Evolutionary conservation across 1,140 invertebrate species (phyloP).

Genomic region (Reticulitermes speratus): DNA sequence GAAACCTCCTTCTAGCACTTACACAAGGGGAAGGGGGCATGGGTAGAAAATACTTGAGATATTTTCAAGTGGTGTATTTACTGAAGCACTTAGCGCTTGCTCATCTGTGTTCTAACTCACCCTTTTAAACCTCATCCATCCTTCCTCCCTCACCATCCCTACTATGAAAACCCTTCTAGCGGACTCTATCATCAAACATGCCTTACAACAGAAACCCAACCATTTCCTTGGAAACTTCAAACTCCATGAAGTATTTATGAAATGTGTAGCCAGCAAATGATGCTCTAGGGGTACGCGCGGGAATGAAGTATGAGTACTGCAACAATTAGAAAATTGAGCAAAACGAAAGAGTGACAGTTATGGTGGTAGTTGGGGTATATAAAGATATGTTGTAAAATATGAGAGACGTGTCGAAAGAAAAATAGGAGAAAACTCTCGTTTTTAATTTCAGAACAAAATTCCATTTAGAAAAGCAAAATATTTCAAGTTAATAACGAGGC

Average conservation of each 20-base stretch:
- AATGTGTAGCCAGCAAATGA: neutral
- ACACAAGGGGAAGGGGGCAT: neutral
- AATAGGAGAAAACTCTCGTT: no score
- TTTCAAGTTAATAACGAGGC: no score
- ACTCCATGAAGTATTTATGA: neutral
- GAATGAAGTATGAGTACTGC: neutral
- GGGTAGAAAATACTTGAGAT: neutral
- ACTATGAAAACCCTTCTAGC: neutral
- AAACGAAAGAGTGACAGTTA: neutral
- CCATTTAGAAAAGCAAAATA: no score
- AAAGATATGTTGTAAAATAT: no score
- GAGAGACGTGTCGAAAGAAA: no score
- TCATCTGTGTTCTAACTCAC: neutral
- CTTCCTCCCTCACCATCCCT: neutral
- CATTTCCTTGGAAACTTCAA: neutral
- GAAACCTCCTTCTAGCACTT: neutral
- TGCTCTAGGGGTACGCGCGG: neutral
- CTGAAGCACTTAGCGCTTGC: conserved; percentile 13
- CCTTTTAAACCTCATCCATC: neutral
- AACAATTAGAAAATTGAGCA: no score
- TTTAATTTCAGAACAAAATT: no score
- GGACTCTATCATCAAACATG: neutral
- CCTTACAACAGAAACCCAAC: conserved; percentile 4
- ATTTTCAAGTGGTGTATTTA: conserved; percentile 13
- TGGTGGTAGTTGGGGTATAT: no score